Conservation (phyloP, 1,140 invertebrate genomes). For the Frieseomelitta varia region DNA sequence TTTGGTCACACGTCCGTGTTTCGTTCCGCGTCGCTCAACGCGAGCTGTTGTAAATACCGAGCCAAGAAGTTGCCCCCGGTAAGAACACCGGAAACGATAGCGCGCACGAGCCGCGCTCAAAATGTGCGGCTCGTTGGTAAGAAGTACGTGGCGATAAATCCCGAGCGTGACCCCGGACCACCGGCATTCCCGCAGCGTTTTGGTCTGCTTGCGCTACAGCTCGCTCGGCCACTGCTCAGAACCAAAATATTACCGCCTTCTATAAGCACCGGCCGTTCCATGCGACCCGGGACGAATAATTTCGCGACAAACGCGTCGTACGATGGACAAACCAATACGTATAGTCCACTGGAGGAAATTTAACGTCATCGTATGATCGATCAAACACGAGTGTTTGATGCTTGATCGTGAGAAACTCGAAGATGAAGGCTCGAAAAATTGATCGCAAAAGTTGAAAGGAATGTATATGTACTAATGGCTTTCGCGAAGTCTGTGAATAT, state of each 20-base stretch:
- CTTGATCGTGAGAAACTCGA: neutral
- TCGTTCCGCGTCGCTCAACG: neutral
- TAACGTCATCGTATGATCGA: too few relatives aligned
- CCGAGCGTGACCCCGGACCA: conserved; percentile 60
- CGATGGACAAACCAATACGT: neutral
- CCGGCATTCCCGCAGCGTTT: conserved; percentile 74
- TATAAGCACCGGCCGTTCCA: conserved; percentile 20
- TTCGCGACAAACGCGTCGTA: conserved; percentile 15
- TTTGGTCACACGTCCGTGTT: neutral
- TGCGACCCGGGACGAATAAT: conserved; percentile 74
- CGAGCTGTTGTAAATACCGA: conserved; percentile 29
- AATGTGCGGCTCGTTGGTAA: conserved; percentile 60
- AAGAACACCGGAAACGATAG: conserved; percentile 44
- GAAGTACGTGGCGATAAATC: conserved; percentile 77
- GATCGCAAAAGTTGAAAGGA: neutral
- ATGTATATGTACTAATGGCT: neutral
- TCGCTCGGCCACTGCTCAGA: conserved; percentile 48
- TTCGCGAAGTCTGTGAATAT: neutral
- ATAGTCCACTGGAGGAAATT: neutral
- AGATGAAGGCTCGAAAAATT: neutral
- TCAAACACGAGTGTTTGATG: neutral
- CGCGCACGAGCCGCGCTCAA: conserved; percentile 38
- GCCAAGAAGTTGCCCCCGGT: conserved; percentile 31
- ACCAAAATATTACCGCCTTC: conserved; percentile 74
- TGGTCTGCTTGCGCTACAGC: conserved; percentile 68